phyloP scores from a whole-genome alignment of 2,113 vertebrate species.

The Macaca nemestrina region DNA sequence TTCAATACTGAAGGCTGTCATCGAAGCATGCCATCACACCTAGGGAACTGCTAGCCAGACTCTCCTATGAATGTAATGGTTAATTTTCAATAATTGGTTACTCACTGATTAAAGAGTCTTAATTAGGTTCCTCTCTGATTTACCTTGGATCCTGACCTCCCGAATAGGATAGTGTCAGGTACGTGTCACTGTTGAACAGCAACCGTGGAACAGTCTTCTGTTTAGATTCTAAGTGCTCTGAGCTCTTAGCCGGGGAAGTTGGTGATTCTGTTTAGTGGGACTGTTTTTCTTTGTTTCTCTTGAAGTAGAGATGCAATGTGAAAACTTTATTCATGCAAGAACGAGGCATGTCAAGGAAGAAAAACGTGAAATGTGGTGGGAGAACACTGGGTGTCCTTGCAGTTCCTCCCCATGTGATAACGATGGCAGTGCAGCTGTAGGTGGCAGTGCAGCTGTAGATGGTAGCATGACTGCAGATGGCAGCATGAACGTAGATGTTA shows the following conservation, averaged over 20 bases:
- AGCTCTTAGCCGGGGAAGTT: neutral
- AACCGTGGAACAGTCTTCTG: neutral
- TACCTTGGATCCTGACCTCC: neutral
- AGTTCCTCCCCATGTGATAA: neutral
- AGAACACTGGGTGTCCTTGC: neutral
- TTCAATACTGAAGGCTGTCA: fast-evolving
- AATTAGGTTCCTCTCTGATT: neutral
- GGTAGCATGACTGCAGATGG: no score
- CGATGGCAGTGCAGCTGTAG: no score
- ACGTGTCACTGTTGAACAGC: no score
- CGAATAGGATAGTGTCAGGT: neutral
- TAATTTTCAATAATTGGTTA: neutral
- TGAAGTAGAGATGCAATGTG: neutral
- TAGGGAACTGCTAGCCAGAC: neutral
- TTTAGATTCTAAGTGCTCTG: neutral
- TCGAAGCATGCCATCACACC: fast-evolving
- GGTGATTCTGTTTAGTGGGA: neutral
- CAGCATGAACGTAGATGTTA: no score
- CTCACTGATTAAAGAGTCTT: no score
- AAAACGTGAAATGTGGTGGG: fast-evolving
- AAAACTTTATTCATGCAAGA: neutral
- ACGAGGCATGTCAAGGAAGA: neutral
- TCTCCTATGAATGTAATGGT: fast-evolving
- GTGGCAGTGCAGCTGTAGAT: fast-evolving
- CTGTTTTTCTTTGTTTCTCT: neutral